Conservation (phyloP, 2,888 invertebrate species). For the Achlya flavicornis region DNA sequence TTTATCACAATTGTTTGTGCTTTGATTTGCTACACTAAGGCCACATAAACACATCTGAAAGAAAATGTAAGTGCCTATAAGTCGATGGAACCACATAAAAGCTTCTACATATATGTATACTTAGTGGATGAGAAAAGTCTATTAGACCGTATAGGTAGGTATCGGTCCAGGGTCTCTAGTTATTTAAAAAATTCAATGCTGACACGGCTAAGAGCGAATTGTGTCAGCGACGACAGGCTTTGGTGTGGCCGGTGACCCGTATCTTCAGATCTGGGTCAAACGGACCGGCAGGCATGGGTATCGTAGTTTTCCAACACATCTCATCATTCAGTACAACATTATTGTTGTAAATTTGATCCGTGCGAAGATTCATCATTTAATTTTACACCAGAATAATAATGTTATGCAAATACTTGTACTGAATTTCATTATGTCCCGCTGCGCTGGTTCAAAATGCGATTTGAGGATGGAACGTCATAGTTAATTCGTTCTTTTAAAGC, state of each 20-base stretch:
- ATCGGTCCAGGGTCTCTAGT: not conserved
- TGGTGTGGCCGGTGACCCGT: constrained; percentile 63
- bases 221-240: constrained; percentile 48
- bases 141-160: not conserved
- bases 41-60: too few relatives aligned
- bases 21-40: too few relatives aligned
- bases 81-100: too few relatives aligned
- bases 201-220: constrained; percentile 53
- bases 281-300: constrained; percentile 63
- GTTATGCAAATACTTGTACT: too few relatives aligned
- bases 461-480: too few relatives aligned
- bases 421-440: too few relatives aligned
- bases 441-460: too few relatives aligned
- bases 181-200: constrained; percentile 57
- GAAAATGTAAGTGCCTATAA: not conserved
- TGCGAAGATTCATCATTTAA: not conserved
- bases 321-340: not conserved
- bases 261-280: constrained; percentile 73
- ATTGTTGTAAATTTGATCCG: not conserved
- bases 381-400: too few relatives aligned
- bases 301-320: constrained; percentile 22
- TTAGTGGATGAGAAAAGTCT: too few relatives aligned
- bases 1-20: constrained; percentile 19
- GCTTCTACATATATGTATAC: too few relatives aligned
- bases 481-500: too few relatives aligned